Evolutionary conservation across 2,888 invertebrate species (phyloP).

Genomic region (Plutella xylostella): DNA sequence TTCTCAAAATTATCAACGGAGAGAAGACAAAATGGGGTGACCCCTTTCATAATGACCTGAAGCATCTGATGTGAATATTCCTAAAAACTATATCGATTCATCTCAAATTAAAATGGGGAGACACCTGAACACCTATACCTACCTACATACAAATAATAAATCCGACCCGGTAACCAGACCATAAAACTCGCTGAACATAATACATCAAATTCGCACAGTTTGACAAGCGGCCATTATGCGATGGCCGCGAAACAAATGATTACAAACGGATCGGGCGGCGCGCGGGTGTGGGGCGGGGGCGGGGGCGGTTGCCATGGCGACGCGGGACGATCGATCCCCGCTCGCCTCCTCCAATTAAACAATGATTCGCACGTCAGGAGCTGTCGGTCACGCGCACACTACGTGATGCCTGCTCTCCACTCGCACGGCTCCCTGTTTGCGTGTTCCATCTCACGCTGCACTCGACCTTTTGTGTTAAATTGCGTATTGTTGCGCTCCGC

Average conservation of each 20-base stretch:
- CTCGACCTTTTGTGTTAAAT: too few relatives aligned
- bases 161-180: too few relatives aligned
- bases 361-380: conserved; percentile 58
- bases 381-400: conserved; percentile 37
- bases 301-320: conserved; percentile 39
- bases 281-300: conserved; percentile 25
- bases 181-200: conserved; percentile 16
- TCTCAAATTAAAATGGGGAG: too few relatives aligned
- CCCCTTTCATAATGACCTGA: too few relatives aligned
- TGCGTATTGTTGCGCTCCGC: too few relatives aligned
- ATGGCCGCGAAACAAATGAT: conserved; percentile 66
- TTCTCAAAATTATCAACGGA: too few relatives aligned
- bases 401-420: neutral
- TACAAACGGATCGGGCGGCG: conserved; percentile 59
- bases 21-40: too few relatives aligned
- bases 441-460: too few relatives aligned
- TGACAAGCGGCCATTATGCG: conserved; percentile 58
- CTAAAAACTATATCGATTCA: too few relatives aligned
- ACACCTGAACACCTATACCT: too few relatives aligned
- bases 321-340: conserved; percentile 61
- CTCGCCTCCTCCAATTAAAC: conserved; percentile 55
- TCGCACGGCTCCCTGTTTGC: neutral
- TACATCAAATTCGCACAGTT: conserved; percentile 57
- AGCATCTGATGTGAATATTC: too few relatives aligned
- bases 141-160: too few relatives aligned